phyloP scores from a whole-genome alignment of 2,113 vertebrate species.

The Malurus elegans region DNA sequence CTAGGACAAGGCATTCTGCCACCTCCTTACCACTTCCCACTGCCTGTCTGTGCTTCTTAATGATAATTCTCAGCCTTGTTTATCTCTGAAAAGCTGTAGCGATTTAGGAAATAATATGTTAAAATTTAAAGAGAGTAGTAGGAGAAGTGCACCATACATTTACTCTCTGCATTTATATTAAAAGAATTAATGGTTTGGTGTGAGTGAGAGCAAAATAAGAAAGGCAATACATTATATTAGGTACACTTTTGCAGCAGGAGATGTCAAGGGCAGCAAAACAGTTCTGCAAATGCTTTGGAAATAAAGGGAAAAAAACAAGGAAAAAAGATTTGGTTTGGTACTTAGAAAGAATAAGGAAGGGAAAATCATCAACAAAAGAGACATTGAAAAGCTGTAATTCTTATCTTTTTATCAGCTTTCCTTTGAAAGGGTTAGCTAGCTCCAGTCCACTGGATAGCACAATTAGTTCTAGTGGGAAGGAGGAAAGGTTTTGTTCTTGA shows the following conservation, averaged over 20 bases:
- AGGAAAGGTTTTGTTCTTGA: conserved; percentile 21
- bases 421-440: conserved; percentile 37
- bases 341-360: background rate
- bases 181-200: background rate
- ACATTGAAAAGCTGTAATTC: background rate
- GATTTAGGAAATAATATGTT: background rate
- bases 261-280: background rate
- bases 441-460: background rate
- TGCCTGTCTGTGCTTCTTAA: conserved; percentile 43
- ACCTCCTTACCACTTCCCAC: conserved; percentile 43
- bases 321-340: background rate
- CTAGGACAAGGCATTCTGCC: conserved; percentile 49
- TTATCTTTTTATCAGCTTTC: conserved; percentile 39
- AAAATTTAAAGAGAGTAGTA: background rate
- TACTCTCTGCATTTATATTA: background rate
- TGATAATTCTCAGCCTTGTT: conserved; percentile 33
- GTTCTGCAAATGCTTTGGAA: background rate
- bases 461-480: conserved; percentile 1
- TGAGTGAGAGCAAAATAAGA: background rate
- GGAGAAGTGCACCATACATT: background rate
- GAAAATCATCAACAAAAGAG: background rate
- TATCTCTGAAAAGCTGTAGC: background rate
- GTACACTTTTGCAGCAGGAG: background rate
- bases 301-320: background rate
- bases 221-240: background rate